A percentile compares a stretch with the other conserved stretches of the same genome.
phyloP scores from a whole-genome alignment of 2,113 vertebrate species.

The Lophura nycthemera region DNA sequence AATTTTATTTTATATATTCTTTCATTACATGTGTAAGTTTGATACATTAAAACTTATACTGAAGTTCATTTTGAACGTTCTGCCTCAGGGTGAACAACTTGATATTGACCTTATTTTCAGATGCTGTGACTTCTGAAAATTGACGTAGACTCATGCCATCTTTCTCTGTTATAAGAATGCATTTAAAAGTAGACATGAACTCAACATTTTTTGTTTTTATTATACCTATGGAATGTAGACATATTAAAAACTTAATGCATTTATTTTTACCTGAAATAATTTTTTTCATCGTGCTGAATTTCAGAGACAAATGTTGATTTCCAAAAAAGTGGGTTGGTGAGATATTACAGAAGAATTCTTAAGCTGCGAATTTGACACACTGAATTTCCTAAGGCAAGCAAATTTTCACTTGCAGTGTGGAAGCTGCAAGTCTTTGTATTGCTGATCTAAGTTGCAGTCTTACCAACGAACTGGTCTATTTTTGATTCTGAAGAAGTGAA shows the following conservation, averaged over 20 bases:
- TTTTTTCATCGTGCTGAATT: neutral
- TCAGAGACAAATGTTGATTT: neutral
- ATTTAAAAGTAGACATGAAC: neutral
- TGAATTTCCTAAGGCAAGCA: neutral
- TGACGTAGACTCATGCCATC: neutral
- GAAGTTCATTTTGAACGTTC: neutral
- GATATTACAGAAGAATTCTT: neutral
- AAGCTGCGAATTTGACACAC: neutral
- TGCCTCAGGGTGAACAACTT: neutral
- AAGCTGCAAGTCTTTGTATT: neutral
- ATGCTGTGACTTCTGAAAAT: neutral
- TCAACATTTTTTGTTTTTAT: neutral
- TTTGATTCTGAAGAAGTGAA: neutral
- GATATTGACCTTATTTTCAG: neutral
- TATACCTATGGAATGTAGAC: neutral
- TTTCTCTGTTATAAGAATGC: neutral
- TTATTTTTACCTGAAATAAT: neutral
- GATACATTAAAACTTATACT: neutral
- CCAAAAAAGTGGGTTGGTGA: neutral
- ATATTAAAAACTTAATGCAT: neutral
- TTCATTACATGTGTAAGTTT: too few relatives aligned
- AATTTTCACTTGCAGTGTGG: neutral
- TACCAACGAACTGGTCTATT: neutral
- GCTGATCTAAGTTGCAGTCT: neutral
- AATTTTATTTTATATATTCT: too few relatives aligned